Percentiles rank a stretch among this genome's conserved stretches.
Evolutionary conservation across 2,888 invertebrate genomes (phyloP).

Genomic region (Drosophila infuscata): DNA sequence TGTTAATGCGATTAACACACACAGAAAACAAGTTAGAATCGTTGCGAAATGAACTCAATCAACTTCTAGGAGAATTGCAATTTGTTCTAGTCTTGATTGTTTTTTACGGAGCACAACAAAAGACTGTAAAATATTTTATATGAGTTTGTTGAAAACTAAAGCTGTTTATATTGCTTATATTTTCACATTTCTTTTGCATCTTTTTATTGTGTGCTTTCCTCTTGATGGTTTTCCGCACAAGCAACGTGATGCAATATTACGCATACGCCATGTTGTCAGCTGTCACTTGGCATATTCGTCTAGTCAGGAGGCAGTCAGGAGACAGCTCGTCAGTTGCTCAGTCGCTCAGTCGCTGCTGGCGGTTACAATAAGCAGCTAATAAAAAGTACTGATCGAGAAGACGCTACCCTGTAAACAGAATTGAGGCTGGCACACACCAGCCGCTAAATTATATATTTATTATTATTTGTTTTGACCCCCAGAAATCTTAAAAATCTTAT

Average conservation of each 20-base stretch:
- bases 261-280: slow-evolving; percentile 50
- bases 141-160: background rate
- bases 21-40: slow-evolving; percentile 5
- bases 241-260: slow-evolving; percentile 45
- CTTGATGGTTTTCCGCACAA: background rate
- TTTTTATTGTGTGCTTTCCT: background rate
- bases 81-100: background rate
- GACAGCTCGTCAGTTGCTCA: slow-evolving; percentile 27
- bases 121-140: background rate
- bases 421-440: background rate
- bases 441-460: background rate
- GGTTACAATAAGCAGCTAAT: background rate
- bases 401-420: slow-evolving; percentile 3
- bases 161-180: background rate
- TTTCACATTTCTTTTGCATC: background rate
- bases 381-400: background rate
- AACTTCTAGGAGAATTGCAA: background rate
- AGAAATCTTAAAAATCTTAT: too few relatives aligned
- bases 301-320: slow-evolving; percentile 13
- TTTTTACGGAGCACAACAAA: background rate
- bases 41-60: background rate
- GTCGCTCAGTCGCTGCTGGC: slow-evolving; percentile 14
- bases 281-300: slow-evolving; percentile 53
- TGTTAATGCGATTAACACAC: background rate
- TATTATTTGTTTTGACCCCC: too few relatives aligned